phyloP scores from a whole-genome alignment of 2,888 invertebrate genomes.

The Epirrita christyi region DNA sequence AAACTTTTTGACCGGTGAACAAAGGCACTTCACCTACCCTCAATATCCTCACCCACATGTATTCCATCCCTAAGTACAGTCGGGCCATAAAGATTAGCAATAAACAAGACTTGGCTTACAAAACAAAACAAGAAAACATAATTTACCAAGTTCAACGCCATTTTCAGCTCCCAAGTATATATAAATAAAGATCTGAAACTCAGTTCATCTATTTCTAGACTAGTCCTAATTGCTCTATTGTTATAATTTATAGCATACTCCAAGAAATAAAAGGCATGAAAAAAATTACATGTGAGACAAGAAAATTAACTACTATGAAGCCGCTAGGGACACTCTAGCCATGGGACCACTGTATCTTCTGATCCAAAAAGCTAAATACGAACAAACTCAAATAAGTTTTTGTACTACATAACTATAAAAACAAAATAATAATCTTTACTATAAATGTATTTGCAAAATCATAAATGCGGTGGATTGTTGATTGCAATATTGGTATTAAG shows the following conservation, averaged over 20 bases:
- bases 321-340: slow-evolving; percentile 38
- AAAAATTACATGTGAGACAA: slow-evolving; percentile 48
- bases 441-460: no score
- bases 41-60: no score
- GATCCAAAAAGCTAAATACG: no score
- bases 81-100: not conserved
- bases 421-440: no score
- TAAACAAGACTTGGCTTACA: not conserved
- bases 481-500: no score
- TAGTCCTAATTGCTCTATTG: slow-evolving; percentile 25
- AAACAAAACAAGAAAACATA: slow-evolving; percentile 1
- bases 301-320: slow-evolving; percentile 49
- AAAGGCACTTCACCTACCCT: no score
- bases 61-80: no score
- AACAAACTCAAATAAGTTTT: not conserved
- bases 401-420: no score
- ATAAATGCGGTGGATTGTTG: no score
- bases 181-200: slow-evolving; percentile 32
- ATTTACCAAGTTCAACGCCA: not conserved
- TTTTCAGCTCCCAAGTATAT: slow-evolving; percentile 13
- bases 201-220: slow-evolving; percentile 31
- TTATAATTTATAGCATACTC: slow-evolving; percentile 33
- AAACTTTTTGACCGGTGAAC: no score
- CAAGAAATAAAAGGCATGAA: slow-evolving; percentile 35
- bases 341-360: not conserved